These are phyloP conservation scores for Drosophila subquinaria DNA, from an alignment of 2,888 invertebrate genomes.

Conservation along the genomic window DNA sequence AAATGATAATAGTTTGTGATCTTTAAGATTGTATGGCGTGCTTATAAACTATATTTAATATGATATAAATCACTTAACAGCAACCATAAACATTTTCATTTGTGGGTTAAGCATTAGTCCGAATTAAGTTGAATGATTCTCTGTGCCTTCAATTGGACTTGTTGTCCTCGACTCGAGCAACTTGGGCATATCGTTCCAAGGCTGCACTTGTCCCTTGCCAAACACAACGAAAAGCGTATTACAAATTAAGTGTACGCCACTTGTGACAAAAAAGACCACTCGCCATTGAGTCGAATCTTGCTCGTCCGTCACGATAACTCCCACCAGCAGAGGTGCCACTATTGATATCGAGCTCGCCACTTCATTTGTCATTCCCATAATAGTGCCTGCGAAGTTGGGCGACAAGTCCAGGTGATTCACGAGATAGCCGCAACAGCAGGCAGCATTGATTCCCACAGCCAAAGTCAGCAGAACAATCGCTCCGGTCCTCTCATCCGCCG, in stretches of 20 bases:
- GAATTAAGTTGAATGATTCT: constrained; percentile 1
- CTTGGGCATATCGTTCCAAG: constrained; percentile 86
- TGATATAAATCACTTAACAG: constrained; percentile 6
- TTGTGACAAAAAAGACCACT: constrained; percentile 87
- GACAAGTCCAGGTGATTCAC: constrained; percentile 90
- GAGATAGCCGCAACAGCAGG: constrained; percentile 88
- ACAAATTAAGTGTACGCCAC: constrained; percentile 86
- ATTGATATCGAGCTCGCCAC: constrained; percentile 88
- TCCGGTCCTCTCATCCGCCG: constrained; percentile 84
- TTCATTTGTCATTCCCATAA: constrained; percentile 90
- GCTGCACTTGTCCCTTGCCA: constrained; percentile 87
- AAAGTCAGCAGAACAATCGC: constrained; percentile 87
- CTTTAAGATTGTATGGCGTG: constrained; percentile 15
- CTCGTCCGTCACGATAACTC: constrained; percentile 87
- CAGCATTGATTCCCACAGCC: constrained; percentile 88
- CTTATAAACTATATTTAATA: constrained; percentile 7
- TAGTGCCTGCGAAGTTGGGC: constrained; percentile 89
- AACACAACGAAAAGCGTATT: constrained; percentile 87
- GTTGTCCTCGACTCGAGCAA: constrained; percentile 41
- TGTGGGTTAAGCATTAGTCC: neutral
- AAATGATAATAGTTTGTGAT: constrained; percentile 26
- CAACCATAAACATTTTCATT: neutral
- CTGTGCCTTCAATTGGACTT: neutral
- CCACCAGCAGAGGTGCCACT: constrained; percentile 88
- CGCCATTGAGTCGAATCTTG: constrained; percentile 86